Base-by-base conservation (phyloP, 2,797 vertebrate species). In the Lerista edwardsae region DNA sequence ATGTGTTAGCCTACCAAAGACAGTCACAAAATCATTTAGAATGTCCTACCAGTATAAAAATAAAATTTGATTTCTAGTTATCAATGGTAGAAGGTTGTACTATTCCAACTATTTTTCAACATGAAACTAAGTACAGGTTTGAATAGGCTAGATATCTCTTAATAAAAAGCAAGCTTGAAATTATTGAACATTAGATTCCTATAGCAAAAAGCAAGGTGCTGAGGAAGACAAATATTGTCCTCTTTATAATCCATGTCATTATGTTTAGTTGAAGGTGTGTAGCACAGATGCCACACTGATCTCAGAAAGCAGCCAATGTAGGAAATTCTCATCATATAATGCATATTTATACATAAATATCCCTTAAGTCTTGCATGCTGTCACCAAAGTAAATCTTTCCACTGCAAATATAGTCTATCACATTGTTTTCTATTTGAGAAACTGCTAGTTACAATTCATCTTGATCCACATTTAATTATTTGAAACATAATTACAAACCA, bases 81-180 rank as follows among this genome's bases (percentile, higher is more conserved):
- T 4, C 73, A 36, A 39, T 23, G 19, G 57, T 12, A 44, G 57
- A 55, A n/a, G 15, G 23, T 17, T 31, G 5, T 14, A 68, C 29
- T 34, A 1, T 68, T 64, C 11, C 25, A n/a, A 47, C 82, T 36
- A 44, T 81, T 6, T 27, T 69, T 34, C 36, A 4, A 62, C 9
- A 79, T 51, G 57, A 41, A 89, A 57, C n/a, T 71, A 65, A 82
- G 72, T 85, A 75, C 85, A 83, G 12, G 21, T 29, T 79, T 81
- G 82, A 86, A n/a, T 69, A 1, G 10, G 7, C 64, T 14, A 31
- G 1, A 78, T 80, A 47, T 55, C 31, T 76, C 29, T 31, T 87
- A 15, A 47, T 41, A 11, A 59, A 62, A 31, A 15, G 25, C 15
- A 41, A 34, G 57, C 34, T n/a, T 65, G n/a, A 55, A 74, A 64